Base-by-base conservation (phyloP, 2,797 vertebrate species). In the Pachyuromys duprasi region DNA sequence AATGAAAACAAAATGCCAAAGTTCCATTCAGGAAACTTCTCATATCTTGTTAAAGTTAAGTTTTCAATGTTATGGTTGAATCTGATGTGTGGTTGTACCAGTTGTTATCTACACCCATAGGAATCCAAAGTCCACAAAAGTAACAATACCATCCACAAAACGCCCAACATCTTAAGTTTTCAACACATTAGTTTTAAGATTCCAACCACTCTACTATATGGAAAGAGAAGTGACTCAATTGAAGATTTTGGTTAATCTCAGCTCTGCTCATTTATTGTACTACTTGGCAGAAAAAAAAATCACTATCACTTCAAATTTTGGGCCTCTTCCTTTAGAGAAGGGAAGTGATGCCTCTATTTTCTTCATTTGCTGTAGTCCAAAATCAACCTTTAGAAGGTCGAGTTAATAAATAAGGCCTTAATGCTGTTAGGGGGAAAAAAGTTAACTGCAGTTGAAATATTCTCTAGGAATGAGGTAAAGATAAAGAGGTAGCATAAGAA, bases 391-490 rank as follows among this genome's bases (percentile, higher is more conserved):
- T 70, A 90, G 63, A 63, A 91, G 53, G 39, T 83, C 65, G 60
- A 81, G 31, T 86, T 92, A 89, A 42, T 78, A 75, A 79, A 96
- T 74, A 88, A 94, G 90, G 28, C 42, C 86, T 75, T 93, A 83
- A 28, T 57, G 70, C 49, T 96, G 55, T 95, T 94, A 63, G 67
- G 74, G 70, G 88, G 42, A 67, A 74, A 69, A 72, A 67, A 67
- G 63, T 96, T 96, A 95, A 70, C 42, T 80, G 12, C 86, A 69
- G 33, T 83, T 91, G 70, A 89, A 93, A 96, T 94, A 45, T 93
- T 76, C 57, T 89, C 63, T 74, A 84, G 84, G n/a, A 93, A 94
- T 89, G 26, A 91, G 33, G 42, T 90, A 86, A 94, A 94, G 7
- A 72, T 96, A 79, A 86, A 83, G 39, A 86, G 86, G 20, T 20